Evolutionary conservation across 2,888 invertebrate species (phyloP).

Genomic region (Plagodis dolabraria): DNA sequence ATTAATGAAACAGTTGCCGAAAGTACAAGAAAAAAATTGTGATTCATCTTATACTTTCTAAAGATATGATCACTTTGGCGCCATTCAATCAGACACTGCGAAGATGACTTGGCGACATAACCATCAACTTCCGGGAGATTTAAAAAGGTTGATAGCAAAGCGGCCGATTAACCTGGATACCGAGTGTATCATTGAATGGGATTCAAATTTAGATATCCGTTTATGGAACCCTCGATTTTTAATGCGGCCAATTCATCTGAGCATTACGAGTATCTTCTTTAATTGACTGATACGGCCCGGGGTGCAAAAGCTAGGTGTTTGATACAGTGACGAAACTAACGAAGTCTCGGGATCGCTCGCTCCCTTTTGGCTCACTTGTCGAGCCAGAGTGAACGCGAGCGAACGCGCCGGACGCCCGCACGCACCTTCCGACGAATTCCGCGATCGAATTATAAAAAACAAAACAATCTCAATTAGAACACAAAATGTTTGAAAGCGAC

Average conservation of each 20-base stretch:
- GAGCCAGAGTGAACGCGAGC: slow-evolving; percentile 55
- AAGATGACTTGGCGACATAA: slow-evolving; percentile 7
- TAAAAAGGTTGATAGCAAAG: slow-evolving; percentile 32
- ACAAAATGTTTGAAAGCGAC: slow-evolving; percentile 55
- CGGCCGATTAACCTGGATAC: slow-evolving; percentile 40
- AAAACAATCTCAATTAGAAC: slow-evolving; percentile 38
- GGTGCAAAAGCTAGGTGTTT: slow-evolving; percentile 52
- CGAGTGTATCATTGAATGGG: slow-evolving; percentile 33
- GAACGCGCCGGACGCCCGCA: slow-evolving; percentile 53
- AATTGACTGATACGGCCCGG: slow-evolving; percentile 57
- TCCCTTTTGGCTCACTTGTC: slow-evolving; percentile 61
- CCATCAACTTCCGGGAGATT: slow-evolving; percentile 21
- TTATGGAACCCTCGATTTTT: slow-evolving; percentile 33
- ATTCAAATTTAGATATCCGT: slow-evolving; percentile 39
- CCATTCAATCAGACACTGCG: slow-evolving; percentile 1
- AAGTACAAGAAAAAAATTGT: neutral
- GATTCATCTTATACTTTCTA: neutral
- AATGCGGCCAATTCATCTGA: slow-evolving; percentile 45
- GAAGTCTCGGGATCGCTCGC: slow-evolving; percentile 49
- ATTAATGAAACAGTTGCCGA: neutral
- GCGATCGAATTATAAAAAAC: slow-evolving; percentile 36
- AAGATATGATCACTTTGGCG: slow-evolving; percentile 3
- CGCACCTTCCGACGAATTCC: slow-evolving; percentile 37
- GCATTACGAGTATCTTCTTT: slow-evolving; percentile 48
- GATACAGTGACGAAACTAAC: slow-evolving; percentile 44